Evolutionary conservation across 2,888 invertebrate genomes (phyloP).

Genomic region (Prosapia bicincta): DNA sequence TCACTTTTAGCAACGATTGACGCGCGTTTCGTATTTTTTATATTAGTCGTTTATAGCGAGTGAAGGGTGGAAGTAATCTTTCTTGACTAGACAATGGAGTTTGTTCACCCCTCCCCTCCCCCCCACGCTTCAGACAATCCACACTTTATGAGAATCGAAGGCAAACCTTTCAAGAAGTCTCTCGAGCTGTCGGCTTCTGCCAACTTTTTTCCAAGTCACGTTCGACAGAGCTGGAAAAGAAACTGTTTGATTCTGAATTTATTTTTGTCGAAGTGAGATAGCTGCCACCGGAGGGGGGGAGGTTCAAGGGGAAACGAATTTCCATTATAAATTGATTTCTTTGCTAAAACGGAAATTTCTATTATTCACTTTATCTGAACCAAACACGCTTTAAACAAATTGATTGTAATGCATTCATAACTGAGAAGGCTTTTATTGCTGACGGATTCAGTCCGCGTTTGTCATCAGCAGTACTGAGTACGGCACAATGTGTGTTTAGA

Average conservation of each 20-base stretch:
- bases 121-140: neutral
- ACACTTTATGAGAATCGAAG: neutral
- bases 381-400: neutral
- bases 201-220: neutral
- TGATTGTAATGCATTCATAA: neutral
- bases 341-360: neutral
- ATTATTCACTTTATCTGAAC: neutral
- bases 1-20: neutral
- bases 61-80: conserved; percentile 2
- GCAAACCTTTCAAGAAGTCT: neutral
- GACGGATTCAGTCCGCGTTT: neutral
- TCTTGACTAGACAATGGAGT: neutral
- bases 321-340: neutral
- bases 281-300: too few relatives aligned
- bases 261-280: neutral
- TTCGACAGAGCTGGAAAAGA: neutral
- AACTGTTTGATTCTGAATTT: neutral
- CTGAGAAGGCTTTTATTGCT: neutral
- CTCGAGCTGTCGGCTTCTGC: neutral
- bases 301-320: too few relatives aligned
- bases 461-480: too few relatives aligned
- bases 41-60: neutral
- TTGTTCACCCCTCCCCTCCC: neutral
- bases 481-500: too few relatives aligned
- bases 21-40: neutral